Evolutionary conservation across 2,797 vertebrate species (phyloP).

Genomic region (Syndactyla subalaris): DNA sequence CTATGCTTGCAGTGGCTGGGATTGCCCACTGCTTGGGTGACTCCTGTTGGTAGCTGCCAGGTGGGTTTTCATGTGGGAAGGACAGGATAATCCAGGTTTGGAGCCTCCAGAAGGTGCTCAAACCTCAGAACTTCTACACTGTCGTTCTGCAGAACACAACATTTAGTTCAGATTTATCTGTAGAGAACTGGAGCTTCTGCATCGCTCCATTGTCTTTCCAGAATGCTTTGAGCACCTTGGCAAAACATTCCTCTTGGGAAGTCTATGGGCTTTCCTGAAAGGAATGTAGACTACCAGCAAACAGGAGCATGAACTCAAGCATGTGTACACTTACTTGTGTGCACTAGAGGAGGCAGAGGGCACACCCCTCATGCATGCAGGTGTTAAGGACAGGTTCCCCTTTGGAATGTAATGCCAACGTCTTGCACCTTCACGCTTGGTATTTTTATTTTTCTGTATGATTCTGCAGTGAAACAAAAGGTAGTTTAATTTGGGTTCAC

Average conservation of each 20-base stretch:
- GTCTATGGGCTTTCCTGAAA: not conserved
- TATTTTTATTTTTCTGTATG: not conserved
- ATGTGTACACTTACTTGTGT: not conserved
- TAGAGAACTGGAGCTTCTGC: not conserved
- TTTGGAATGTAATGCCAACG: not conserved
- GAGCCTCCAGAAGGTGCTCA: not conserved
- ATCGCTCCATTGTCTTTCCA: not conserved
- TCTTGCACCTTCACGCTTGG: not conserved
- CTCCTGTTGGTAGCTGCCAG: not conserved
- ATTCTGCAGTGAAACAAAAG: not conserved
- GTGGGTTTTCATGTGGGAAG: not conserved
- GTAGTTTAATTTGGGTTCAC: not conserved
- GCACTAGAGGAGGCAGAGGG: not conserved
- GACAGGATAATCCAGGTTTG: not conserved
- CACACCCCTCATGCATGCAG: not conserved
- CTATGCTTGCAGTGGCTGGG: not conserved
- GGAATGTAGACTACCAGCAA: not conserved
- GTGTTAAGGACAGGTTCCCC: not conserved
- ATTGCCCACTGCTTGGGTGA: not conserved
- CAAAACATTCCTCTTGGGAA: not conserved
- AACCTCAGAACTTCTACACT: not conserved
- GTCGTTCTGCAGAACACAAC: not conserved
- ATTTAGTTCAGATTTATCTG: not conserved
- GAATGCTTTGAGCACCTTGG: not conserved
- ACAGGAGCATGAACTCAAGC: not conserved